Evolutionary conservation across 1,140 invertebrate species (phyloP).

Genomic region (Bombus picipes): DNA sequence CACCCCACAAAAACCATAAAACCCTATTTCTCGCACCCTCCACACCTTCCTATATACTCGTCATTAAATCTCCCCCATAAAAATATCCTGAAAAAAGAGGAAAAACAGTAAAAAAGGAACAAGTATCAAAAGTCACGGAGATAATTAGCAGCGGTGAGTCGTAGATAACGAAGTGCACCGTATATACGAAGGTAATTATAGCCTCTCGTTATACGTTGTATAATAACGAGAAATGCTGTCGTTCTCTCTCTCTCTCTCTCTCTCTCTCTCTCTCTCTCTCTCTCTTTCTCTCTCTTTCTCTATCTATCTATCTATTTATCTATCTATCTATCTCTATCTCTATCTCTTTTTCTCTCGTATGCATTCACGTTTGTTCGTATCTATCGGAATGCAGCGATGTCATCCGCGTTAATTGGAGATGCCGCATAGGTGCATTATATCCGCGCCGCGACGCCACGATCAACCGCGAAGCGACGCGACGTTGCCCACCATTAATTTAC

Average conservation of each 20-base stretch:
- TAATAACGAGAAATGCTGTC: slow-evolving; percentile 56
- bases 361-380: slow-evolving; percentile 57
- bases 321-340: neutral
- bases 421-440: slow-evolving; percentile 57
- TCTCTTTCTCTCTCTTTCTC: neutral
- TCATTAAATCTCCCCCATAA: neutral
- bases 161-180: slow-evolving; percentile 52
- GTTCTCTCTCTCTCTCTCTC: neutral
- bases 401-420: slow-evolving; percentile 65
- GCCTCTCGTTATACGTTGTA: slow-evolving; percentile 30
- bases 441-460: slow-evolving; percentile 44
- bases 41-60: neutral
- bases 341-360: neutral
- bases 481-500: slow-evolving; percentile 64
- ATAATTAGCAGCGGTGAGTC: slow-evolving; percentile 52
- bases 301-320: neutral
- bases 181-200: slow-evolving; percentile 51
- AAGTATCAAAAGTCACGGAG: neutral
- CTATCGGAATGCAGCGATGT: slow-evolving; percentile 64
- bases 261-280: neutral
- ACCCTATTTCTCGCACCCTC: neutral
- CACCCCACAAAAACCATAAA: neutral
- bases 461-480: slow-evolving; percentile 47
- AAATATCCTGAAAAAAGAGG: neutral
- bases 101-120: neutral